A percentile compares a stretch with the other conserved stretches of the same genome.
Evolutionary conservation across 2,888 invertebrate species (phyloP).

Genomic region (Pristionchus fissidentatus): DNA sequence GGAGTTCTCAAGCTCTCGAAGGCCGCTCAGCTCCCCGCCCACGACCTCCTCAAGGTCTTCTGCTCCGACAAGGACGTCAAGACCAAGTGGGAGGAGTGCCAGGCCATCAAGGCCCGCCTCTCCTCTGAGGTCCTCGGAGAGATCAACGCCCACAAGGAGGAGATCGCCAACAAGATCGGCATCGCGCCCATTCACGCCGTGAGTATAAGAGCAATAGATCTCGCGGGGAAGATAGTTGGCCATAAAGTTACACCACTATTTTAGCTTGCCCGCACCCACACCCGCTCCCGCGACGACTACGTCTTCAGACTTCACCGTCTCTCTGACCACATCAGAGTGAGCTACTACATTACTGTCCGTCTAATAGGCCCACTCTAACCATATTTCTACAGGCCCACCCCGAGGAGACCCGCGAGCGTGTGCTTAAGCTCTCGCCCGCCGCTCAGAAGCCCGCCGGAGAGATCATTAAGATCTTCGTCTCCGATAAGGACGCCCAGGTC

Average conservation of each 20-base stretch:
- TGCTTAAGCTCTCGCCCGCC: background rate
- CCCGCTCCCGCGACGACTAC: constrained; percentile 5
- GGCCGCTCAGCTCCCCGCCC: constrained; percentile 19
- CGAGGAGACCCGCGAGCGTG: background rate
- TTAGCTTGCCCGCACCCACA: too few species aligned
- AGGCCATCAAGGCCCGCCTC: constrained; percentile 4
- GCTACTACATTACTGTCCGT: too few species aligned
- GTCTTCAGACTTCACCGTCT: background rate
- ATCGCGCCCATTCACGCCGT: constrained; percentile 13
- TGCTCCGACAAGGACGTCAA: background rate
- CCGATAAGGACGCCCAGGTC: background rate
- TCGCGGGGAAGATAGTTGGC: too few species aligned
- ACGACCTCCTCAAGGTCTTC: constrained; percentile 24
- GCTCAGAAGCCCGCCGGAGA: constrained; percentile 18
- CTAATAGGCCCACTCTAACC: background rate
- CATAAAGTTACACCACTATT: too few species aligned
- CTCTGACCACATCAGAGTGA: constrained; percentile 26
- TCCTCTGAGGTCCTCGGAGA: constrained; percentile 8
- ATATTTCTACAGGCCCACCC: background rate
- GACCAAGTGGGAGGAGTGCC: background rate
- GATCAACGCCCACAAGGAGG: constrained; percentile 29
- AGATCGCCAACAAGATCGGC: constrained; percentile 28
- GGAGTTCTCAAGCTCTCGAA: background rate
- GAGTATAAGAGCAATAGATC: too few species aligned
- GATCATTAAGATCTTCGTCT: constrained; percentile 1